A percentile compares a stretch with the other conserved stretches of the same genome.
Conservation (phyloP, 2,888 invertebrate species). For the Plebejus argus region DNA sequence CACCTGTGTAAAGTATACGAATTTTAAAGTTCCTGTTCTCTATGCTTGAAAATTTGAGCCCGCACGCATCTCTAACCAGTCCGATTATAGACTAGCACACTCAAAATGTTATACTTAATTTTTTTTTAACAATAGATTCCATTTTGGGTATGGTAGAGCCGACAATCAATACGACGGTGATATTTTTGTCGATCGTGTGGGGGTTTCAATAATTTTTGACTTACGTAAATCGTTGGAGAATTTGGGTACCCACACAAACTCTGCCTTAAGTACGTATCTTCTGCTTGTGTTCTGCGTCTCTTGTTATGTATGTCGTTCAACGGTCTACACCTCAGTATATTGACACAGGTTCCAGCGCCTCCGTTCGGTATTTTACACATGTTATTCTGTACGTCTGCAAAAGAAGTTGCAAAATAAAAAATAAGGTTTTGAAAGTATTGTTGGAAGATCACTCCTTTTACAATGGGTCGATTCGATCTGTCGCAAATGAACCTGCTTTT, state of each 20-base stretch:
- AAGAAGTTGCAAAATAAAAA: neutral
- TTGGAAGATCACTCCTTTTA: neutral
- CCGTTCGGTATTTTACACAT: constrained; percentile 50
- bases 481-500: too few species aligned
- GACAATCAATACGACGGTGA: neutral
- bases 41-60: neutral
- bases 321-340: constrained; percentile 46
- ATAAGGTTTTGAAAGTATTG: neutral
- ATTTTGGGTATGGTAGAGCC: neutral
- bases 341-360: constrained; percentile 46
- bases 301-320: constrained; percentile 44
- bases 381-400: constrained; percentile 41
- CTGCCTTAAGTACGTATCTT: constrained; percentile 45
- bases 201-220: neutral
- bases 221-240: constrained; percentile 38
- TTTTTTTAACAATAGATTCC: too few species aligned
- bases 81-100: neutral
- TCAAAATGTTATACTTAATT: too few species aligned
- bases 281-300: constrained; percentile 41
- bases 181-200: neutral
- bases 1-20: constrained; percentile 40
- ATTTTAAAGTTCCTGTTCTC: neutral
- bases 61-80: neutral
- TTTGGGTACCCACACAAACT: constrained; percentile 44
- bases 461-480: too few species aligned